Evolutionary conservation across 2,113 vertebrate genomes (phyloP).

Genomic region (Nyctibius bracteatus): DNA sequence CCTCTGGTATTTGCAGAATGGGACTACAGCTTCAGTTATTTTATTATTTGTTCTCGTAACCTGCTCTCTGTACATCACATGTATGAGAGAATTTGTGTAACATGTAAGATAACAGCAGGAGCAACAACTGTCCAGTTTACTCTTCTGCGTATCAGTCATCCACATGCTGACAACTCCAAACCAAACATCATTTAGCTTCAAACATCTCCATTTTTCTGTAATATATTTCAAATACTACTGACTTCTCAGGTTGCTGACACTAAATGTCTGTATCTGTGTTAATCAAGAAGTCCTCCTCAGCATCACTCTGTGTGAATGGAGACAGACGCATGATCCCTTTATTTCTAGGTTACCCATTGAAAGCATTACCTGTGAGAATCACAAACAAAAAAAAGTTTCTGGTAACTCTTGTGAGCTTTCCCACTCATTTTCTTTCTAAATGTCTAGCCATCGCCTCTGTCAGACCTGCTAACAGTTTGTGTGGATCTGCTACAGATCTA

Average conservation of each 20-base stretch:
- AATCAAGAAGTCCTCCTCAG: neutral
- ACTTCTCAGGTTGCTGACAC: neutral
- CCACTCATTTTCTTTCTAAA: neutral
- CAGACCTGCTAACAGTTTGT: neutral
- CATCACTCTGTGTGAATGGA: neutral
- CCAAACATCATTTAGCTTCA: neutral
- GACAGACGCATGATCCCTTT: neutral
- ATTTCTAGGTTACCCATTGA: neutral
- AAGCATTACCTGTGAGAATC: neutral
- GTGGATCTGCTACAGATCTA: neutral
- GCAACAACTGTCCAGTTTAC: neutral
- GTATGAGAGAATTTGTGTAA: neutral
- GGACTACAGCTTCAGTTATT: neutral
- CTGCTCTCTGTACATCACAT: neutral
- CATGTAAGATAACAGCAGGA: neutral
- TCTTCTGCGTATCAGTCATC: neutral
- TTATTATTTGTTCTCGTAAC: neutral
- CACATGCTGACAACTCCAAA: neutral
- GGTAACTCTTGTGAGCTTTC: neutral
- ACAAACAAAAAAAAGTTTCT: neutral
- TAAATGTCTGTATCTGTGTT: neutral
- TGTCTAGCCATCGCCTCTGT: neutral
- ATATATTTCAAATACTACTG: neutral
- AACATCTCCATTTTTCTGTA: neutral
- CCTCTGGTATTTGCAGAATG: neutral